Evolutionary conservation across 2,113 vertebrate species (phyloP), one percentile per base, ranked within the genome.

Genomic region (Tenrec ecaudatus): DNA sequence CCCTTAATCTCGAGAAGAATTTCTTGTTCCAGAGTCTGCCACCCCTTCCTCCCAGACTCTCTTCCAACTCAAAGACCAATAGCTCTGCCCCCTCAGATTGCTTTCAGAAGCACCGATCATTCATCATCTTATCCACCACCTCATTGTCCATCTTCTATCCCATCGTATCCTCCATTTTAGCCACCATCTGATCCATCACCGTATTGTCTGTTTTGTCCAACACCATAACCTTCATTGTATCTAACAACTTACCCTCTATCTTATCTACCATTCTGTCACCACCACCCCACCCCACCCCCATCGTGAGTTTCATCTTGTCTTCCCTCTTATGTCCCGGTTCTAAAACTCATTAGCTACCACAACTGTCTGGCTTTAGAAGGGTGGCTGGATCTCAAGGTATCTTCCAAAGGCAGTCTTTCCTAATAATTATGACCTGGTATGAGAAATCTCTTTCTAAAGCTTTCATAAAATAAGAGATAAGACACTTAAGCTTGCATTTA

Each of bases 401-500:
- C 33, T 58, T 68, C 14, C 8, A 79, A 66, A 66, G 25, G 4
- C 16, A 15, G 12, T 76, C 76, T 90, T 58, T 71, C 79, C 36
- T 80, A n/a, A n/a, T 81, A 25, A 17, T 83, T 75, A 85, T 83
- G 62, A 91, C n/a, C 19, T 9, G 16, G 0, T 66, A 23, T 43
- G 38, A 89, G 27, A 79, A 53, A 79, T 47, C 43, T 79, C 17
- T 53, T 53, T 43, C 38, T 80, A 57, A 47, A 80, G 53, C 6
- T 71, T 87, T 1, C 36, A 12, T 84, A 58, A 69, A 81, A 38
- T 78, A 53, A 33, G 90, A 93, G 71, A 79, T 82, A 79, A 90
- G 66, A n/a, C 22, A 82, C 36, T 78, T 75, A 86, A 11, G 8
- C 38, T 88, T 80, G 31, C 87, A 43, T 80, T 81, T 86, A 77